Percentiles rank a stretch among this genome's conserved stretches.
Conservation (phyloP, 2,888 invertebrate species). For the Ochropleura leucogaster region DNA sequence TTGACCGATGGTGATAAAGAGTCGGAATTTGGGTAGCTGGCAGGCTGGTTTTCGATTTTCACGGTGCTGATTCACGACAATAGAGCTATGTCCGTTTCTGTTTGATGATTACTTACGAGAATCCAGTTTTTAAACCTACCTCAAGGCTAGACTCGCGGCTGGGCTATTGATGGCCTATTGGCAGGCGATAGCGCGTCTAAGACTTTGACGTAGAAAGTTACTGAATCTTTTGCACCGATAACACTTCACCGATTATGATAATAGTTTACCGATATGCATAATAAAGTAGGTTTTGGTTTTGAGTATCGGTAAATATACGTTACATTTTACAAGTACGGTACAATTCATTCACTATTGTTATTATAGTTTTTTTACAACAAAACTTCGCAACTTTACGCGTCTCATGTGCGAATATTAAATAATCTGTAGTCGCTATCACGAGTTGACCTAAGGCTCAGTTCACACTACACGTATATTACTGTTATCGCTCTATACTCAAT, state of each 20-base stretch:
- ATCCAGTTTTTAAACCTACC: constrained; percentile 86
- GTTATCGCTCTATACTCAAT: constrained; percentile 33
- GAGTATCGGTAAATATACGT: background rate
- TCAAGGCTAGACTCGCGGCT: constrained; percentile 80
- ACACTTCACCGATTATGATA: constrained; percentile 18
- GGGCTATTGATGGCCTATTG: constrained; percentile 49
- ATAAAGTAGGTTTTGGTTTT: background rate
- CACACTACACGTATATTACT: constrained; percentile 30
- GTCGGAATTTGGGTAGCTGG: constrained; percentile 72
- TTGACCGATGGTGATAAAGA: constrained; percentile 80
- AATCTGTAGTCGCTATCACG: constrained; percentile 14
- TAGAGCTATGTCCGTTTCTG: constrained; percentile 83
- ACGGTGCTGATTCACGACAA: constrained; percentile 89
- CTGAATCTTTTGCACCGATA: background rate
- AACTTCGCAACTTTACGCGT: background rate
- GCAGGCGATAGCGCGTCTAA: constrained; percentile 33
- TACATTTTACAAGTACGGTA: background rate
- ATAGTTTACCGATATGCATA: constrained; percentile 4
- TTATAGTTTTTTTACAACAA: background rate
- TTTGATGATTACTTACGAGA: constrained; percentile 80
- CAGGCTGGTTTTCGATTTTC: constrained; percentile 88
- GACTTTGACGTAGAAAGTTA: constrained; percentile 14
- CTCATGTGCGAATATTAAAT: background rate
- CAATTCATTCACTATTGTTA: background rate
- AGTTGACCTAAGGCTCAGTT: constrained; percentile 43